These are phyloP conservation scores for Acrocephalus scirpaceus DNA, from an alignment of 2,797 vertebrate genomes.

Conservation along the genomic window DNA sequence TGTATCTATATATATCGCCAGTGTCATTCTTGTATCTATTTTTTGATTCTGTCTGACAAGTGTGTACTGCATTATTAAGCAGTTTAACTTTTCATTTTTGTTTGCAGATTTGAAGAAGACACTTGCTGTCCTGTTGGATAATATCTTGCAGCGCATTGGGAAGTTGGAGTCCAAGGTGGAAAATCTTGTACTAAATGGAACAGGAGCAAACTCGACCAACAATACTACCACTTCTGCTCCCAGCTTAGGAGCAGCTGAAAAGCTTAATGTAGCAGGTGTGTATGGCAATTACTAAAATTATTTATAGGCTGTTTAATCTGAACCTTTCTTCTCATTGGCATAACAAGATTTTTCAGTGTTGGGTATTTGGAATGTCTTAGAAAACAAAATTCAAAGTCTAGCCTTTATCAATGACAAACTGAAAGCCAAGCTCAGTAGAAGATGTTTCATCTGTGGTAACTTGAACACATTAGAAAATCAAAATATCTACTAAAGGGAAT, in stretches of 20 bases:
- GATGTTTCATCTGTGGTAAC: background rate
- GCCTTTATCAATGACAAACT: background rate
- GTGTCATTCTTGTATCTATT: background rate
- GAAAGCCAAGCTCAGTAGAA: background rate
- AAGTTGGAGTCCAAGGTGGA: conserved; percentile 97
- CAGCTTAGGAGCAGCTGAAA: conserved; percentile 84
- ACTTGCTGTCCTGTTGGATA: conserved; percentile 94
- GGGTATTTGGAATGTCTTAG: background rate
- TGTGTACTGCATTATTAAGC: background rate
- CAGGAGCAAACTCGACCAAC: conserved; percentile 90
- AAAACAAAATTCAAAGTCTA: background rate
- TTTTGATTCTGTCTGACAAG: background rate
- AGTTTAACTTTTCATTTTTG: background rate
- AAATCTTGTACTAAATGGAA: conserved; percentile 91
- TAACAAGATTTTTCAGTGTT: background rate
- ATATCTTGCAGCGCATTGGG: conserved; percentile 94
- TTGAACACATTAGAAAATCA: background rate
- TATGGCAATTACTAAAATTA: background rate
- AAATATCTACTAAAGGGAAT: background rate
- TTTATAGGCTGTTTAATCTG: background rate
- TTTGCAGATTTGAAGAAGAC: conserved; percentile 96
- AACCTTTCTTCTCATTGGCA: background rate
- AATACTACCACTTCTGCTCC: conserved; percentile 82
- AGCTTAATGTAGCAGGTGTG: conserved; percentile 95
- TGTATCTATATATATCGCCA: background rate